A percentile compares a stretch with the other conserved stretches of the same genome.
phyloP scores from a whole-genome alignment of 2,113 vertebrate genomes.

The Ctenomys sociabilis region DNA sequence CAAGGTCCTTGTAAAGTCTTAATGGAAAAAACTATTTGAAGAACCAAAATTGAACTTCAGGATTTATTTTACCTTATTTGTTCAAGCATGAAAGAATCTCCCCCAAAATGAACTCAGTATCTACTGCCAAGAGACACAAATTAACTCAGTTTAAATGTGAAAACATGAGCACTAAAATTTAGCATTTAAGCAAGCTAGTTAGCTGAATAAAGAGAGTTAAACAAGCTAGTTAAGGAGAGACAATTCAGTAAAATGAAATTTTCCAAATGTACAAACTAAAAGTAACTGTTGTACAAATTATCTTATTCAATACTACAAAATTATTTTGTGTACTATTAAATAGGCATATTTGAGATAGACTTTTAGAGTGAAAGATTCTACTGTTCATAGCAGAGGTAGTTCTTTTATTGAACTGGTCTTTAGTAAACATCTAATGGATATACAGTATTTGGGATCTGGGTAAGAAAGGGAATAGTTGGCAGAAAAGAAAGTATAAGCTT shows the following conservation, averaged over 20 bases:
- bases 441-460: background rate
- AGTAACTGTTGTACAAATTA: background rate
- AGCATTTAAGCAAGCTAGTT: slow-evolving; percentile 67
- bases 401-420: slow-evolving; percentile 44
- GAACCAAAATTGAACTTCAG: slow-evolving; percentile 47
- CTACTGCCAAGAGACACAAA: slow-evolving; percentile 73
- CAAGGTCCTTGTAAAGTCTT: slow-evolving; percentile 24
- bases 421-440: background rate
- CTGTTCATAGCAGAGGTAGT: background rate
- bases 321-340: slow-evolving; percentile 1
- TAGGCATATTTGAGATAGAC: background rate
- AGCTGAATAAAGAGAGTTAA: slow-evolving; percentile 26
- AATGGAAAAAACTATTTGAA: slow-evolving; percentile 73
- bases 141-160: slow-evolving; percentile 72
- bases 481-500: slow-evolving; percentile 7
- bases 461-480: background rate
- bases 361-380: background rate
- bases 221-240: slow-evolving; percentile 56
- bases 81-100: slow-evolving; percentile 67
- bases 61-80: slow-evolving; percentile 62
- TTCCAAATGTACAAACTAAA: slow-evolving; percentile 52
- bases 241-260: background rate
- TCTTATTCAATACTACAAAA: background rate
- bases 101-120: slow-evolving; percentile 71
- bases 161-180: slow-evolving; percentile 63